phyloP scores from a whole-genome alignment of 1,140 invertebrate genomes.

The Drosophila watanabei region DNA sequence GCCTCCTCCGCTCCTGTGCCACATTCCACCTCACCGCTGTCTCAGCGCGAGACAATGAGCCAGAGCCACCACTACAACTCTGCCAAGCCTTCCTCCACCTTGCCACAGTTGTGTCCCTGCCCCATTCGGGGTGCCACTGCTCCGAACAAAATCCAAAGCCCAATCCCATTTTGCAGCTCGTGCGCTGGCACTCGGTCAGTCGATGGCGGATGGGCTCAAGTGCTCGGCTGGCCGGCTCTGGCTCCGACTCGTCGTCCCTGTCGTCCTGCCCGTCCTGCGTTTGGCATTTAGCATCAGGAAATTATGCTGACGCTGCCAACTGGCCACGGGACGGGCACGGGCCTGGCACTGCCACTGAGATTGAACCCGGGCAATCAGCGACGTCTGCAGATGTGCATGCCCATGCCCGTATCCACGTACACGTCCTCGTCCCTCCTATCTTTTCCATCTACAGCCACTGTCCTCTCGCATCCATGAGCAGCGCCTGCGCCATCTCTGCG shows the following conservation, averaged over 20 bases:
- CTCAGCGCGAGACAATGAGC: conserved; percentile 75
- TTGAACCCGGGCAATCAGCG: conserved; percentile 73
- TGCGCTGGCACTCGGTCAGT: conserved; percentile 70
- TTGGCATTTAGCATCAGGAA: conserved; percentile 85
- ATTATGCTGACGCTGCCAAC: conserved; percentile 85
- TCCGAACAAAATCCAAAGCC: conserved; percentile 11
- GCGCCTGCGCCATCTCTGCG: conserved; percentile 61
- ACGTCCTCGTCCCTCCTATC: conserved; percentile 55
- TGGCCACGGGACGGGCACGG: conserved; percentile 47
- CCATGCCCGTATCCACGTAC: conserved; percentile 50
- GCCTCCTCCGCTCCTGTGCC: conserved; percentile 8
- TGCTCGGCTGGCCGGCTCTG: conserved; percentile 59
- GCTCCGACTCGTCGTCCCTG: conserved; percentile 32
- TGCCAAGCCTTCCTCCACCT: conserved; percentile 14
- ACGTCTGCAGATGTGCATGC: conserved; percentile 78
- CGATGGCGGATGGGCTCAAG: conserved; percentile 78
- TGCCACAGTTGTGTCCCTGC: conserved; percentile 12
- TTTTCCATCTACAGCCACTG: conserved; percentile 37
- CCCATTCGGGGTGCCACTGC: conserved; percentile 34
- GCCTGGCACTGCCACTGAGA: conserved; percentile 39
- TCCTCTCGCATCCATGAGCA: conserved; percentile 32
- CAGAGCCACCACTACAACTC: conserved; percentile 67
- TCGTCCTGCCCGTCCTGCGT: conserved; percentile 60
- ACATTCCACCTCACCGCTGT: conserved; percentile 20
- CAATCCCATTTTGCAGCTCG: conserved; percentile 41